Conservation (phyloP, 2,797 vertebrate species). For the Geotria australis region DNA sequence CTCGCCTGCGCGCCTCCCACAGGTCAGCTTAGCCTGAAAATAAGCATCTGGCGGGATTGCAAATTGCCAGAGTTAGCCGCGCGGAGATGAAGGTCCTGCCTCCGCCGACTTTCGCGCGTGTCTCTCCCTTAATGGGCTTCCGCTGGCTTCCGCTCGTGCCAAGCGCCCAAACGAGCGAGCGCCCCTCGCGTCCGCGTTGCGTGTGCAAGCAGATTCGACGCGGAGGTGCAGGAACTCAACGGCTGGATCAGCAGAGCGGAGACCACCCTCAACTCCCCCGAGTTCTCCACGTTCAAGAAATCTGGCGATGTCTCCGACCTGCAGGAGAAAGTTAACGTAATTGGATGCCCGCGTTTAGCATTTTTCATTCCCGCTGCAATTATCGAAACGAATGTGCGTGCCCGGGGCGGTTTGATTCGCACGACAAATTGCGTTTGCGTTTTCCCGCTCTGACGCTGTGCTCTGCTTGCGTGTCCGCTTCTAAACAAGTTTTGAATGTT, state of each 20-base stretch:
- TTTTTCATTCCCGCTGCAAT: constrained; percentile 1
- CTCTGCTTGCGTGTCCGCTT: constrained; percentile 3
- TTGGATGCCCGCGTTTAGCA: constrained; percentile 4
- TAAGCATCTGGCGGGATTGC: too few species aligned
- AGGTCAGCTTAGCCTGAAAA: too few species aligned
- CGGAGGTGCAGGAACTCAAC: constrained; percentile 79
- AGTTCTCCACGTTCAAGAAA: constrained; percentile 51
- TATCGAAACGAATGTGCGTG: constrained; percentile 3
- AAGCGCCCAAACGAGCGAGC: too few species aligned
- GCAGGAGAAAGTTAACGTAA: constrained; percentile 71
- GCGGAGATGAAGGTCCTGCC: too few species aligned
- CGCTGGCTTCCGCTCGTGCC: too few species aligned
- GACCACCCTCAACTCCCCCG: constrained; percentile 59
- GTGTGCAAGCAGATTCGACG: constrained; percentile 36
- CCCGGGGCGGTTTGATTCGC: constrained; percentile 3
- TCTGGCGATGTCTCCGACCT: constrained; percentile 62
- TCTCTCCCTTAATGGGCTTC: too few species aligned
- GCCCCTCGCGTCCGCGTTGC: not conserved
- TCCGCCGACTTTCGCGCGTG: too few species aligned
- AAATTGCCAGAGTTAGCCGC: too few species aligned
- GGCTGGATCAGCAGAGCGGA: constrained; percentile 94
- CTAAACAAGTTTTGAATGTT: too few species aligned
- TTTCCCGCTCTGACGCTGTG: constrained; percentile 3
- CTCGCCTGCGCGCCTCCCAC: too few species aligned
- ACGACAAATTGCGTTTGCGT: constrained; percentile 5